Evolutionary conservation across 2,113 vertebrate genomes (phyloP).

Genomic region (Semnornis frantzii): DNA sequence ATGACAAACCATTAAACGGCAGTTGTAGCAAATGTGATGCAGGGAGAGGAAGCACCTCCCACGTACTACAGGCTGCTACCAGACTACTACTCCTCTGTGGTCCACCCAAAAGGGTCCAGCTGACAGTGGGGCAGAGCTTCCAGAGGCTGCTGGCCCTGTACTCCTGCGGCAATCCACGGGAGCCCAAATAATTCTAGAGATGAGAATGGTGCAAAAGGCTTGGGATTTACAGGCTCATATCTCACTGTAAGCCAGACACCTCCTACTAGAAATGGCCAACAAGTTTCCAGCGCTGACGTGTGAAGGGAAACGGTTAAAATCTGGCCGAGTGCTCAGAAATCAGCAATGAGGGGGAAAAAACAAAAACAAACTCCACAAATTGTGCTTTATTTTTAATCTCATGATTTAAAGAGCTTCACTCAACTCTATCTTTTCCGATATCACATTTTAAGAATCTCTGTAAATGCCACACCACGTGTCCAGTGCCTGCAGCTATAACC

Average conservation of each 20-base stretch:
- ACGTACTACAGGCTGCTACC: not conserved
- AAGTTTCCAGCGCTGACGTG: not conserved
- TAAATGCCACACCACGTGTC: not conserved
- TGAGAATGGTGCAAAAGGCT: not conserved
- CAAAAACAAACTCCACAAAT: not conserved
- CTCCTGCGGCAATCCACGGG: not conserved
- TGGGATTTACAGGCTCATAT: not conserved
- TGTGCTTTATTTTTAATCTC: not conserved
- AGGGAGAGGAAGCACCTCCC: not conserved
- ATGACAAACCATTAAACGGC: not conserved
- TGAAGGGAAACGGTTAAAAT: not conserved
- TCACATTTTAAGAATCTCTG: not conserved
- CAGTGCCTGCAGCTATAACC: not conserved
- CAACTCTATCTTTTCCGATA: not conserved
- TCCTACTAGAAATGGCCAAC: not conserved
- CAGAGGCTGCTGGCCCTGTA: not conserved
- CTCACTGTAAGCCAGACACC: not conserved
- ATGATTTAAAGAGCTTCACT: not conserved
- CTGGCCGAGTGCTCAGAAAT: not conserved
- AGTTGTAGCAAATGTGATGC: not conserved
- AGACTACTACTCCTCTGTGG: not conserved
- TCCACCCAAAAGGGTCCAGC: not conserved
- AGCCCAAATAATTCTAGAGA: not conserved
- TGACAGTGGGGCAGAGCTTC: accelerated
- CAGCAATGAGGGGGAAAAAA: not conserved